Evolutionary conservation across 2,888 invertebrate genomes (phyloP), one percentile per base, ranked within the genome.

Genomic region (Tuberolachnus salignus): DNA sequence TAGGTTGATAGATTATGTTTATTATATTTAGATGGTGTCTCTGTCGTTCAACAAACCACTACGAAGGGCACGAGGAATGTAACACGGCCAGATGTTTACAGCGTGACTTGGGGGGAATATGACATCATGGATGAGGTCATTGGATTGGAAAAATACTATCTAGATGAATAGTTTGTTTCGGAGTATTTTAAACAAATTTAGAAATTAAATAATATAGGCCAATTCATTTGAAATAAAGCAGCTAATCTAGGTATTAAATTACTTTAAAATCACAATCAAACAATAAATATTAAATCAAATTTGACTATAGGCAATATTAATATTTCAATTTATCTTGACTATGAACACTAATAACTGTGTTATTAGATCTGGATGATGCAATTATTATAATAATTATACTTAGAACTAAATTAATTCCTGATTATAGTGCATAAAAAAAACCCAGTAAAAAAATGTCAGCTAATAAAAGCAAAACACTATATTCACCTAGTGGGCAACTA

Each of bases 101-200:
- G 59, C 34, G 49, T 69, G 34, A 67, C 67, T 69, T 51, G 34
- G 69, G 34, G 73, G 75, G 69, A 26, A 64, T 59, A 69, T 78
- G 78, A 78, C 78, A 78, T 78, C 78, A 78, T 67, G 14, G 78
- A 78, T 78, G 78, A 78, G 69, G 78, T 78, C 78, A 78, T 69
- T 67, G 78, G 49, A 59, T 59, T 59, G 34, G n/a, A 69, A 78
- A 78, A 73, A 72, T 10, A 72, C 21, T 63, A 53, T 1, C 26
- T 44, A 73, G 34, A 23, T 64, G 53, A 63, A 64, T 63, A 14
- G 16, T 74, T 53, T 74, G 21, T 73, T 63, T n/a, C 0, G 23
- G 53, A 64, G n/a, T 53, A 64, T 49, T 61, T 51, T 19, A 53
- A 16, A 9, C 49, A 57, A 71, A 23, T 46, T 3, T 42, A 42